Base-by-base conservation (phyloP, 2,113 vertebrate genomes). In the Burhinus oedicnemus region DNA sequence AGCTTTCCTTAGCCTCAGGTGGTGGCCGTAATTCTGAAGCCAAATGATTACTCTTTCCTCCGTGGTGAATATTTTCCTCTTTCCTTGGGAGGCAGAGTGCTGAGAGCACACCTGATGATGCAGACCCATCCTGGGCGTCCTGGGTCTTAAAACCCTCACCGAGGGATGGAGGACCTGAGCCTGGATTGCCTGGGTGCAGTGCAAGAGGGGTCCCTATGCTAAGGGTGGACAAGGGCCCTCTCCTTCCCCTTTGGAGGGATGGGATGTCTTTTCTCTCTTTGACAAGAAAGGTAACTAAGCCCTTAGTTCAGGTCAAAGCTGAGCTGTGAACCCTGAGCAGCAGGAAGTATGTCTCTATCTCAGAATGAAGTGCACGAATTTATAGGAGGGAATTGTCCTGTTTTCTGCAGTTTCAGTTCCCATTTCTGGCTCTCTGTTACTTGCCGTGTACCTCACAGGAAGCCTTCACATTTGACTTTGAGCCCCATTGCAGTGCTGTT, bases 301-400 rank as follows among this genome's bases (percentile, higher is more conserved):
- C 7, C 40, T 69, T 70, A 62, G 8, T 45, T 77, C 2, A 0
- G 3, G 22, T 79, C 16, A 55, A 49, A 89, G 38, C 51, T 42
- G 27, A 90, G 15, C 26, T 54, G 27, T 58, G 54, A 69, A 54
- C 10, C 3, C 34, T 49, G n/a, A 57, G 36, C 10, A 19, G 7
- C 34, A 2, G 2, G 23, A 77, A 72, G 15, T 22, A 9, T 0
- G 0, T 11, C 25, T n/a, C 9, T 51, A 15, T n/a, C 45, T 61
- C 45, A 36, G 68, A 92, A 80, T 45, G n/a, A 90, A 89, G 9
- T 12, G 20, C 21, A 72, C 4, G 20, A 15, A 79, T 79, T 27
- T 78, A n/a, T 11, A 60, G 20, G 11, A 87, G 12, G 2, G 30
- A 77, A 49, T 54, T 82, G 9, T 27, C 77, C 58, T 82, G 32